Evolutionary conservation across 2,888 invertebrate genomes (phyloP), one percentile per base, ranked within the genome.

Genomic region (Cremastinae sp.): DNA sequence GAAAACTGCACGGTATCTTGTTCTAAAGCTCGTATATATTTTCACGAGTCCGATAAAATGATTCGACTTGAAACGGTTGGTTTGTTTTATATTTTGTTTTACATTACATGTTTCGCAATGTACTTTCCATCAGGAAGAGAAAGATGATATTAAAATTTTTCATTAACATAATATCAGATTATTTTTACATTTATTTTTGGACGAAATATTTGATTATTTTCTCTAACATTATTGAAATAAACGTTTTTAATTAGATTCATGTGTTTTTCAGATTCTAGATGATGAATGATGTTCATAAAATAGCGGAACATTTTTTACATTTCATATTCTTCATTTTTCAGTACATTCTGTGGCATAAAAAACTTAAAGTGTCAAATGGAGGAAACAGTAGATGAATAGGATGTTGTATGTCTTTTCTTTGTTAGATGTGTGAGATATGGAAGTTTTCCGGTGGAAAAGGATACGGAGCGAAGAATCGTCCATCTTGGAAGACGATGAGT

Each of bases 21-120:
- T 39, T 39, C 3, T 9, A 51, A 12, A 14, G 35, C 9, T n/a
- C 39, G 18, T 14, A 18, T 20, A 9, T 18, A 51, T 58, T 20
- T 14, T 2, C 35, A 49, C 37, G 20, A 53, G 22, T 35, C 14
- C n/a, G 18, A 35, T 45, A 43, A 12, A 66, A 45, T 66, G 16
- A 39, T 55, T 43, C 18, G 35, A 20, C 16, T 8, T 22, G 66
- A 9, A 45, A 14, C 35, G 45, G n/a, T n/a, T n/a, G n/a, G n/a
- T n/a, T n/a, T n/a, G n/a, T n/a, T n/a, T n/a, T n/a, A n/a, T n/a
- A n/a, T n/a, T n/a, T n/a, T n/a, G n/a, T n/a, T 65, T 41, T 61
- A 61, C 35, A 35, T 16, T 7, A 18, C 35, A 28, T 10, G 20
- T 22, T 2, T 10, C 10, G 20, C 51, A 10, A 28, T 22, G 28